Base-by-base conservation (phyloP, 2,797 vertebrate species). In the Gallinago stenura region DNA sequence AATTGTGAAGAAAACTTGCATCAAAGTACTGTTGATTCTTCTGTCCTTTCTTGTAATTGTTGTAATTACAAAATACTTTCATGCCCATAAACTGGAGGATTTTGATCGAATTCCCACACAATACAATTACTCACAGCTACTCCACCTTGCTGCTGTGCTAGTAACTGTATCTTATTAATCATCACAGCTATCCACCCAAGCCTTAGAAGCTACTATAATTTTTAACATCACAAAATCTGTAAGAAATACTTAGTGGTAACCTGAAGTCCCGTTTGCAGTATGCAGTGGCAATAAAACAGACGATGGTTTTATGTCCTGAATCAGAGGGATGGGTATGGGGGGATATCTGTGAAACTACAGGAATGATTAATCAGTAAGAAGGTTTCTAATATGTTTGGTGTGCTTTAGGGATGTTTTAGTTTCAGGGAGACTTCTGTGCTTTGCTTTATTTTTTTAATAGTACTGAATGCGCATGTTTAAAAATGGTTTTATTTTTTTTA, bases 31-130 rank as follows among this genome's bases (percentile, higher is more conserved):
- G 22, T 72, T 93, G 46, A 53, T 84, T 79, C 77, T 91, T 72
- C 54, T 83, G 22, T 87, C 16, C 9, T 88, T 83, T 86, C 28
- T 83, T 94, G 58, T 75, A 91, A 56, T 45, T 83, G 39, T n/a
- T 78, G 26, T 78, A 69, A 88, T 92, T 95, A 66, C 30, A 80
- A 86, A 96, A 95, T 43, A 5, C 54, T 62, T 93, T 85, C 25
- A 31, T 75, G 37, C 17, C 57, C 33, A 26, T 53, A 58, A 89
- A 37, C 78, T 78, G 80, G 50, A 92, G 43, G 46, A 33, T 62
- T 79, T 31, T 76, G 90, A 65, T 70, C n/a, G 45, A 46, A 31
- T 82, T 96, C 82, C 73, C 84, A 87, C 75, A 83, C 87, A 95
- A 77, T 69, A 65, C 64, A 80, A 90, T 91, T 93, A 83, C 60